These are phyloP conservation scores for Bryconaethiops microstoma DNA, from an alignment of 2,797 vertebrate species.

Conservation along the genomic window DNA sequence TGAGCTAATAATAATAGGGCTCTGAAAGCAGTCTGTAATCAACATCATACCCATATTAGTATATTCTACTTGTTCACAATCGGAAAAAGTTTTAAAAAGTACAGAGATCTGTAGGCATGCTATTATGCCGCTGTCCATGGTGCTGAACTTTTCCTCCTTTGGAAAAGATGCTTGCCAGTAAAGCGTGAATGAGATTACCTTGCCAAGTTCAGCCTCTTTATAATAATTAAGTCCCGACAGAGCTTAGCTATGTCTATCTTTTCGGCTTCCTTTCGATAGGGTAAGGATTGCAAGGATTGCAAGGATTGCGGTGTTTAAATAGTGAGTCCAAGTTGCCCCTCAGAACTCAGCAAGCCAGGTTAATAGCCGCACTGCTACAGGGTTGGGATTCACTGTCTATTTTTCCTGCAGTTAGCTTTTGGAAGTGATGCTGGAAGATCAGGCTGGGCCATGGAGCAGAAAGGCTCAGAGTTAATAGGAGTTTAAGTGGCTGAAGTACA, in stretches of 20 bases:
- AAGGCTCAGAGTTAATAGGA: constrained; percentile 38
- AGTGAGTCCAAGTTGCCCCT: constrained; percentile 13
- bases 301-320: constrained; percentile 25
- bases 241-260: not conserved
- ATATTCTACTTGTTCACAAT: too few species aligned
- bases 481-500: constrained; percentile 43
- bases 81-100: too few species aligned
- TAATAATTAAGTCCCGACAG: too few species aligned
- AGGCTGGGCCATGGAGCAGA: not conserved
- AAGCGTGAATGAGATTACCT: too few species aligned
- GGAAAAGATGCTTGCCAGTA: not conserved
- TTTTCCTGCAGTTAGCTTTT: constrained; percentile 54
- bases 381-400: constrained; percentile 49
- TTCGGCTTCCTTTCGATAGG: not conserved
- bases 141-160: constrained; percentile 10
- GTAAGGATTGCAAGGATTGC: not conserved
- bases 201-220: not conserved
- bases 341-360: not conserved
- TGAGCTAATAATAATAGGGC: too few species aligned
- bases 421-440: not conserved
- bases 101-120: not conserved
- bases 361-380: constrained; percentile 44
- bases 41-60: too few species aligned
- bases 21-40: too few species aligned
- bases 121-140: constrained; percentile 23